Evolutionary conservation across 2,888 invertebrate species (phyloP).

Genomic region (Sceliomorpha sp.): DNA sequence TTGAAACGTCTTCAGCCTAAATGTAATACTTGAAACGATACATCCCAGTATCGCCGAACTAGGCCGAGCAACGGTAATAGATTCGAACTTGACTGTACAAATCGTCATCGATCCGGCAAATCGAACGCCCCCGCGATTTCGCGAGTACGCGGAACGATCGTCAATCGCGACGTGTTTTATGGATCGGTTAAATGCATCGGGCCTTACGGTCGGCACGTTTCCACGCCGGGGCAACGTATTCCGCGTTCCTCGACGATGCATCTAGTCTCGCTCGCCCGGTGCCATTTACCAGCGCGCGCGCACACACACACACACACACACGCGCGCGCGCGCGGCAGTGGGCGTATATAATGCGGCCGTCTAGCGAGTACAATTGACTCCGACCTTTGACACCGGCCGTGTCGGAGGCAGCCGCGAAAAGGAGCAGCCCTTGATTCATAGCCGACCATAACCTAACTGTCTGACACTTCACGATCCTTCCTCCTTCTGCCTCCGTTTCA

Average conservation of each 20-base stretch:
- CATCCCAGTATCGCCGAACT: too few relatives aligned
- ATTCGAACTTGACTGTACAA: too few relatives aligned
- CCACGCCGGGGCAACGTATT: conserved; percentile 25
- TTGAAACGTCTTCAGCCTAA: too few relatives aligned
- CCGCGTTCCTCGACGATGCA: conserved; percentile 27
- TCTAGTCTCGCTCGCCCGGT: conserved; percentile 11
- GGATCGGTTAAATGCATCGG: conserved; percentile 36
- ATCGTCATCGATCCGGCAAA: too few relatives aligned
- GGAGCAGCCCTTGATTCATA: conserved; percentile 63
- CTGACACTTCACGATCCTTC: conserved; percentile 58
- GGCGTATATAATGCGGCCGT: conserved; percentile 55
- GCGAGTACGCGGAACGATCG: conserved; percentile 13
- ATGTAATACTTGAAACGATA: too few relatives aligned
- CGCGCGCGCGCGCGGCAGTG: too few relatives aligned
- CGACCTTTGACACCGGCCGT: conserved; percentile 59
- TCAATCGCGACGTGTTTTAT: conserved; percentile 29
- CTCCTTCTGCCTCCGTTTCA: conserved; percentile 36
- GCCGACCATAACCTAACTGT: conserved; percentile 53
- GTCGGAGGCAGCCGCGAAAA: conserved; percentile 58
- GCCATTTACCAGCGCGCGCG: conserved; percentile 23
- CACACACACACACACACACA: too few relatives aligned
- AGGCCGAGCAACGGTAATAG: too few relatives aligned
- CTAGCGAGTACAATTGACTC: conserved; percentile 61
- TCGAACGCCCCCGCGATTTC: too few relatives aligned
- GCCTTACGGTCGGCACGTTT: conserved; percentile 25